phyloP scores from a whole-genome alignment of 2,888 invertebrate genomes.

The Hesperia comma region DNA sequence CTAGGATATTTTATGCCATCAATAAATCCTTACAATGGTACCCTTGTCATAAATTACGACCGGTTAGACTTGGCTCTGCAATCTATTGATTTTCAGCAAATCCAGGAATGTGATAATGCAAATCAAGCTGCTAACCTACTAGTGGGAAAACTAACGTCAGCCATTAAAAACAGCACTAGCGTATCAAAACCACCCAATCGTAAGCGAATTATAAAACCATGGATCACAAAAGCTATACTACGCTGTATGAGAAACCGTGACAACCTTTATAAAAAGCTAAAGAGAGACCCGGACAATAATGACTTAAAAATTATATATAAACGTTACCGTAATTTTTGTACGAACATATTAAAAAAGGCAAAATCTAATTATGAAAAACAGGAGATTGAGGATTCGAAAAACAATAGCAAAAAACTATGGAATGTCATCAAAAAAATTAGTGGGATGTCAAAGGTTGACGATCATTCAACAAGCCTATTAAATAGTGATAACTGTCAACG shows the following conservation, averaged over 20 bases:
- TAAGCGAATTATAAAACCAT: constrained; percentile 6
- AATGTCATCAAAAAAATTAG: constrained; percentile 31
- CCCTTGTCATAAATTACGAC: not conserved
- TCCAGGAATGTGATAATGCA: no score
- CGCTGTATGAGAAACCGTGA: constrained; percentile 37
- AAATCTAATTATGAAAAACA: constrained; percentile 34
- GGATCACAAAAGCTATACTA: constrained; percentile 15
- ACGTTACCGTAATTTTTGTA: constrained; percentile 19
- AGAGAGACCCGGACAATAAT: constrained; percentile 29
- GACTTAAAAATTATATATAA: constrained; percentile 31
- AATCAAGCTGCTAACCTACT: not conserved
- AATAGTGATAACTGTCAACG: not conserved
- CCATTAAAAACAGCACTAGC: not conserved
- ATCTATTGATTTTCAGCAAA: no score
- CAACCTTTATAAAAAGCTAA: constrained; percentile 35
- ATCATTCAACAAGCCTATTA: constrained; percentile 15
- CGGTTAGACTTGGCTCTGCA: not conserved
- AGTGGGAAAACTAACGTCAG: not conserved
- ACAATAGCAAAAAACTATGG: constrained; percentile 36
- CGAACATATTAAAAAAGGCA: constrained; percentile 27
- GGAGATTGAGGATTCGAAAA: constrained; percentile 31
- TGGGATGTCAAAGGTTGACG: constrained; percentile 8
- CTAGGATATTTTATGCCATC: constrained; percentile 42
- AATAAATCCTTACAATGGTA: constrained; percentile 39
- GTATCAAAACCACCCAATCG: not conserved